Evolutionary conservation across 1,140 invertebrate species (phyloP).

Genomic region (Drosophila kohkoa): DNA sequence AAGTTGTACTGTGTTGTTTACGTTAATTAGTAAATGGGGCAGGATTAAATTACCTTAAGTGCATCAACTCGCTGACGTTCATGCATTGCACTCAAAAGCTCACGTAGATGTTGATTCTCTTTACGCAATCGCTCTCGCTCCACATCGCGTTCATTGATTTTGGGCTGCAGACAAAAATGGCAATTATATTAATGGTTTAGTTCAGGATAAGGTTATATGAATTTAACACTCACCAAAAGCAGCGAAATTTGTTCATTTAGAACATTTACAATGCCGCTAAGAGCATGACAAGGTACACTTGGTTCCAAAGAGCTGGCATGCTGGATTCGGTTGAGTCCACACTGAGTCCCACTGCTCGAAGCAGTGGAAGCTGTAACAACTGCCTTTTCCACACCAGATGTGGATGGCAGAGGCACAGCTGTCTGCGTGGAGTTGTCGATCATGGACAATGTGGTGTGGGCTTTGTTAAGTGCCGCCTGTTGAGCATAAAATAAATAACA

Average conservation of each 20-base stretch:
- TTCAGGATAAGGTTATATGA: neutral
- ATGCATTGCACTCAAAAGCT: slow-evolving; percentile 89
- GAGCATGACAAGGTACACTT: slow-evolving; percentile 86
- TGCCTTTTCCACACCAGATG: slow-evolving; percentile 26
- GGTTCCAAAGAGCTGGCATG: slow-evolving; percentile 84
- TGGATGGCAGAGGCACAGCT: neutral
- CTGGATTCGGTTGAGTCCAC: slow-evolving; percentile 80
- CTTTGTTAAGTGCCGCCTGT: slow-evolving; percentile 51
- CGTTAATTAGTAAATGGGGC: slow-evolving; percentile 24
- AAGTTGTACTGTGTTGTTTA: slow-evolving; percentile 12
- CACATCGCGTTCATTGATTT: slow-evolving; percentile 90
- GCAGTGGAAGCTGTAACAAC: slow-evolving; percentile 21
- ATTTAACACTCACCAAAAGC: slow-evolving; percentile 86
- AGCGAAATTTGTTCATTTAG: slow-evolving; percentile 87
- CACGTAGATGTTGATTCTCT: slow-evolving; percentile 89
- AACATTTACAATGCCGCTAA: slow-evolving; percentile 86
- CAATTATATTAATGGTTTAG: neutral
- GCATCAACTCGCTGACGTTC: slow-evolving; percentile 84
- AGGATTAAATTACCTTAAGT: slow-evolving; percentile 64
- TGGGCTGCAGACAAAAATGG: slow-evolving; percentile 86
- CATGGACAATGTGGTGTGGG: slow-evolving; percentile 44
- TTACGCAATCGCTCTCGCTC: slow-evolving; percentile 90
- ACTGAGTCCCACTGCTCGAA: slow-evolving; percentile 46
- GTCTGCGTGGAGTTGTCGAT: slow-evolving; percentile 60
- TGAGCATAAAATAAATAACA: neutral